Base-by-base conservation (phyloP, 2,797 vertebrate species). In the Champsocephalus esox region DNA sequence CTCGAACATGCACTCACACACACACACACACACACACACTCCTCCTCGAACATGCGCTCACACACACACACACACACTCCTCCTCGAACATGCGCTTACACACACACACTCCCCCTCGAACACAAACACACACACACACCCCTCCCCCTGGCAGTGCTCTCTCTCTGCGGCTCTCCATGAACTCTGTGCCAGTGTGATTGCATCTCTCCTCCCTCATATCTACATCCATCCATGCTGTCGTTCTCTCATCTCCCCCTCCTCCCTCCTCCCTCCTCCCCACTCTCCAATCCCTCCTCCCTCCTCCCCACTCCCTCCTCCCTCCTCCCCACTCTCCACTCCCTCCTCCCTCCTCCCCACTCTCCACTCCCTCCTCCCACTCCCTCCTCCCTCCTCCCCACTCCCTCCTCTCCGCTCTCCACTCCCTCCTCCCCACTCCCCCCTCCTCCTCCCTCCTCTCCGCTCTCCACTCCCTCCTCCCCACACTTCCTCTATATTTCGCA, bases 171-270 rank as follows among this genome's bases (percentile, higher is more conserved):
- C 64, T 81, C 78, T 70, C 56, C 58, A 62, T 84, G 71, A 89
- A 87, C 85, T 79, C 73, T 66, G 54, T 80, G 84, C 90, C 88
- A 91, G 73, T 50, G 13, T 16, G 75, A 86, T 79, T 89, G 82
- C 73, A 79, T 86, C 89, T 83, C 71, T 82, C 67, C 66, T 78
- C 63, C 57, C 72, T 81, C 80, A 86, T 74, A 85, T 91, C 88
- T 91, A 83, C 84, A 86, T 89, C 87, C 86, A 83, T 75, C 76
- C 76, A 45, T 80, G 82, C 76, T 84, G 77, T 73, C 73, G 17
- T 58, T 73, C 80, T 78, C 82, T 84, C 85, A 77, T 84, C 80
- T 69, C 49, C 64, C 66, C 62, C 67, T 66, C 49, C 57, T 38
- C 7, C 34, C 34, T 34, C 34, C 34, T 1, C 63, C 51, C 13